Base-by-base conservation (phyloP, 2,888 invertebrate genomes). In the Pycnomerus fuliginosus region DNA sequence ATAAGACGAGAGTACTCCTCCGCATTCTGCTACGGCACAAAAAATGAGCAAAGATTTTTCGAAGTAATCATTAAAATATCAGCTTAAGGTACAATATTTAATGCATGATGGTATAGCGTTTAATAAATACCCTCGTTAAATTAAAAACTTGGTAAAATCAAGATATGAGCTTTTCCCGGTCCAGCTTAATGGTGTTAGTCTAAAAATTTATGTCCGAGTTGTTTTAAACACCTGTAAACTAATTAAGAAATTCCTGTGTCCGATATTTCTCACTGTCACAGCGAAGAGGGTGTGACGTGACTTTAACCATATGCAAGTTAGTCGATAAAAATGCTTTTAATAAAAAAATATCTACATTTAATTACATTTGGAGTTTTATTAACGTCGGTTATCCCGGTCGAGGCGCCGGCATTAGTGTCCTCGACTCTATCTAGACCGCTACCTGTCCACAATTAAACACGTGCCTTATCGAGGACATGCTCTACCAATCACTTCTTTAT, bases 161-260 rank as follows among this genome's bases (percentile, higher is more conserved):
- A 52, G 53, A 50, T 50, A 50, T 43, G 50, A 35, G 35, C 36
- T 36, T 40, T 25, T 43, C 42, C 40, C 44, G 44, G 48, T 45
- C 49, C 42, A 47, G 33, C 47, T 53, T 53, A 52, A 50, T 45
- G 52, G 39, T 48, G 42, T 41, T 52, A 50, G 42, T 27, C 40
- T 41, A 36, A 43, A 55, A 55, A 53, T 52, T 53, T 48, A 51
- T 50, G 45, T 49, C 38, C 35, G 42, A 29, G 38, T 41, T 48
- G 48, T 51, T 50, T 50, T 40, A 45, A 50, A 45, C 52, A 53
- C 48, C 53, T 53, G 53, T 53, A 52, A 54, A 56, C 56, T 52
- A 56, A 56, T 52, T 54, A 54, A 52, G 30, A 45, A 35, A 52
- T 51, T 53, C 50, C 43, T 35, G 17, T 29, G 41, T 27, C 10